Conservation (phyloP, 2,113 vertebrate species). For the Ptilonorhynchus violaceus region DNA sequence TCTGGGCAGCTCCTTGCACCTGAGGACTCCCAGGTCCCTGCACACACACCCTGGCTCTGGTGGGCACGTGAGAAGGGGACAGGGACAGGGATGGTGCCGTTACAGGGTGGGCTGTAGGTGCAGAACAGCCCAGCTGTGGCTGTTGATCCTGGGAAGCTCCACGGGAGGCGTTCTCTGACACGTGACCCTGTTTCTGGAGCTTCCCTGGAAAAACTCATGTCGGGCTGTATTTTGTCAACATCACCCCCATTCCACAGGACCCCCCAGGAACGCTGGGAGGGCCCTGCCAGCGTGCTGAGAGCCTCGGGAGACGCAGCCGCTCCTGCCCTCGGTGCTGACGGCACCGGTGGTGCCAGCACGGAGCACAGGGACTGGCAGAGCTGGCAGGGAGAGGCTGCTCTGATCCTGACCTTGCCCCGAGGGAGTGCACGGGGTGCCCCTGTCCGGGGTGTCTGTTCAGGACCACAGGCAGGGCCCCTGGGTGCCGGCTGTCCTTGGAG, state of each 20-base stretch:
- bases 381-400: not conserved
- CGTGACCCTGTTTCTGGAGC: not conserved
- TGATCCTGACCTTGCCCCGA: rapidly evolving
- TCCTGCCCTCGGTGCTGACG: not conserved
- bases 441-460: not conserved
- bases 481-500: not conserved
- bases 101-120: not conserved
- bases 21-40: not conserved
- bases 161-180: not conserved
- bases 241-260: not conserved
- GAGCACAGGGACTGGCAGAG: not conserved
- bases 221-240: not conserved
- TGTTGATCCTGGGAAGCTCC: not conserved
- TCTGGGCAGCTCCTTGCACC: not conserved
- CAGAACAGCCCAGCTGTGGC: not conserved
- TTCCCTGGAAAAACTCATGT: not conserved
- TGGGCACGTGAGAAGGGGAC: not conserved
- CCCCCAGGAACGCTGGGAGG: not conserved
- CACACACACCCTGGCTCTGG: not conserved
- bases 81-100: not conserved
- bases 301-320: rapidly evolving
- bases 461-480: not conserved
- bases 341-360: not conserved
- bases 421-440: not conserved
- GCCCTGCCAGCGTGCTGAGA: not conserved